Conservation (phyloP, 2,797 vertebrate genomes). For the Cheirogaleus major region DNA sequence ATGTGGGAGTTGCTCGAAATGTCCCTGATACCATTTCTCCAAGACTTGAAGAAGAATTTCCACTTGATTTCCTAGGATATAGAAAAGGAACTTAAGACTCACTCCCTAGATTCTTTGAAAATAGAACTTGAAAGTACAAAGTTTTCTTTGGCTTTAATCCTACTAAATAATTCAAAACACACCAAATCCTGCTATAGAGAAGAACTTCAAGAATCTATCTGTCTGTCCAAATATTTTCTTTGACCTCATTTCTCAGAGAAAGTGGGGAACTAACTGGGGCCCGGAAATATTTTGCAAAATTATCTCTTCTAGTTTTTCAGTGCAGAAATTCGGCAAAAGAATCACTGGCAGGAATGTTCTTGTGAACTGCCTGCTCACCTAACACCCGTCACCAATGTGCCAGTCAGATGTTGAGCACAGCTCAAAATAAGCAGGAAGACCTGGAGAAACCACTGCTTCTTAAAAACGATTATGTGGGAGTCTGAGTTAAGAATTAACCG, state of each 20-base stretch:
- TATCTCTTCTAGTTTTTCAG: not conserved
- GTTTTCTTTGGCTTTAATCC: slow-evolving; percentile 61
- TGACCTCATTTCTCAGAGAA: slow-evolving; percentile 58
- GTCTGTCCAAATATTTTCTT: slow-evolving; percentile 62
- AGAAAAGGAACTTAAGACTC: slow-evolving; percentile 55
- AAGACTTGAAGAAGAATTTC: slow-evolving; percentile 98
- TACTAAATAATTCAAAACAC: slow-evolving; percentile 70
- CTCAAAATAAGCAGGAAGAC: not conserved
- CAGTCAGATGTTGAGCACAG: not conserved
- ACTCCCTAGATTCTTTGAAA: slow-evolving; percentile 35
- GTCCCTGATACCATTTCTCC: slow-evolving; percentile 98
- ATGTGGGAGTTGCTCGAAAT: slow-evolving; percentile 95
- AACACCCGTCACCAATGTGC: not conserved
- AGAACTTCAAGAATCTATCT: slow-evolving; percentile 57
- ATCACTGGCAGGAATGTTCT: not conserved
- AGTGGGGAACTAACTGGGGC: not conserved
- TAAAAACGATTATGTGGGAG: not conserved
- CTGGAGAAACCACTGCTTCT: not conserved
- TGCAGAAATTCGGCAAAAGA: not conserved
- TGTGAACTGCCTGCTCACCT: not conserved
- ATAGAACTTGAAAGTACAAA: slow-evolving; percentile 24
- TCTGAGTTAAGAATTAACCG: not conserved
- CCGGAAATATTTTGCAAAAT: not conserved
- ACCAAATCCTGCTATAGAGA: slow-evolving; percentile 43
- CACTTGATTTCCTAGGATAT: slow-evolving; percentile 93